A percentile compares a stretch with the other conserved stretches of the same genome.
Evolutionary conservation across 2,888 invertebrate genomes (phyloP).

Genomic region (Drosophila yooni): DNA sequence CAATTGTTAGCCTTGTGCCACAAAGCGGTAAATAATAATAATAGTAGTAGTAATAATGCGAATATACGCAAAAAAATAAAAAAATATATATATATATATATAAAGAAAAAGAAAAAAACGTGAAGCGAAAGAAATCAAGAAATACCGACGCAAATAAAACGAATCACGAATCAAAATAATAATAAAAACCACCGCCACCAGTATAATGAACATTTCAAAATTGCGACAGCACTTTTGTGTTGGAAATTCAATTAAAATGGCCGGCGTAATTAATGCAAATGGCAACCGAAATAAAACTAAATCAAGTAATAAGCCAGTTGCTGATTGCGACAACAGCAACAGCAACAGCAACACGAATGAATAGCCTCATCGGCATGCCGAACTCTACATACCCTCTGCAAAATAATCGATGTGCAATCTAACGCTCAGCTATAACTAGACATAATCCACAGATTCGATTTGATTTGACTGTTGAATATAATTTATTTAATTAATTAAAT

Average conservation of each 20-base stretch:
- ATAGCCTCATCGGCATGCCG: too few species aligned
- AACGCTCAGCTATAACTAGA: neutral
- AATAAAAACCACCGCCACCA: constrained; percentile 41
- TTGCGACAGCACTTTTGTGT: constrained; percentile 67
- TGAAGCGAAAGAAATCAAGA: constrained; percentile 31
- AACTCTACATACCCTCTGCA: neutral
- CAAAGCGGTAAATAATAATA: constrained; percentile 66
- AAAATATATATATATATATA: too few species aligned
- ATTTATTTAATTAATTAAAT: neutral
- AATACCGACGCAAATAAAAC: constrained; percentile 54
- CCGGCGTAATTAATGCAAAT: constrained; percentile 73
- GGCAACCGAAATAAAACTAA: constrained; percentile 63
- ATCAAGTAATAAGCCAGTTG: constrained; percentile 37
- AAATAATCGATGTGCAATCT: neutral
- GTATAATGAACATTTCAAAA: constrained; percentile 70
- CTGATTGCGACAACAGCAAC: neutral
- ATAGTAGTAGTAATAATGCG: constrained; percentile 66
- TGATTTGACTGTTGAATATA: neutral
- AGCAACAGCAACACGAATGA: too few species aligned
- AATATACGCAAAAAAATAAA: constrained; percentile 35
- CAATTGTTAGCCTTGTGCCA: constrained; percentile 79
- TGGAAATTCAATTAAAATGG: constrained; percentile 75
- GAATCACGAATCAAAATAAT: constrained; percentile 41
- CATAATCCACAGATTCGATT: neutral
- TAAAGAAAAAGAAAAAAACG: constrained; percentile 11